phyloP scores from a whole-genome alignment of 2,797 vertebrate species.

The Cryptoprocta ferox region DNA sequence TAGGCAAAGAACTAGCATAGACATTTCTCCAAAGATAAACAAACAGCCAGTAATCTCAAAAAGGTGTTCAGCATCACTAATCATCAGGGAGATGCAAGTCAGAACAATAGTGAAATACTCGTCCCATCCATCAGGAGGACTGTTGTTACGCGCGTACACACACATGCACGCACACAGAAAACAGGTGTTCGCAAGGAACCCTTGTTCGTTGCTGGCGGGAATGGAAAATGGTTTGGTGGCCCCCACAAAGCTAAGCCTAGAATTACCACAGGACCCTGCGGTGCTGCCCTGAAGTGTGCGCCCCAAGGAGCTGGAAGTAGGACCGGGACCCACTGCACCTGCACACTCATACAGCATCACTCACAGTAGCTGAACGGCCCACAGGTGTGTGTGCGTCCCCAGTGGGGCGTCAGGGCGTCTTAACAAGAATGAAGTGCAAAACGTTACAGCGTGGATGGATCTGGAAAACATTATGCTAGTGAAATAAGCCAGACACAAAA shows the following conservation, averaged over 20 bases:
- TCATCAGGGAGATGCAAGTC: fast-evolving
- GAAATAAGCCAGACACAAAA: not conserved
- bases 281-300: fast-evolving
- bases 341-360: not conserved
- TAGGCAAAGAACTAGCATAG: not conserved
- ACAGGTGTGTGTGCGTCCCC: fast-evolving
- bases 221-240: not conserved
- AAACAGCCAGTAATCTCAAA: fast-evolving
- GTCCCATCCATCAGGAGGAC: too few relatives aligned
- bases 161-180: too few relatives aligned
- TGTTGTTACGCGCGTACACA: too few relatives aligned
- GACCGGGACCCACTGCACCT: fast-evolving
- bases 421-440: not conserved
- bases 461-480: not conserved
- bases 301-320: not conserved
- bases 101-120: not conserved
- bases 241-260: not conserved
- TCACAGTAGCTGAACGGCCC: too few relatives aligned
- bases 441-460: too few relatives aligned
- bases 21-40: not conserved
- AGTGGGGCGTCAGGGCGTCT: not conserved
- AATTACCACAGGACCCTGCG: fast-evolving
- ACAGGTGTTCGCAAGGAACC: not conserved
- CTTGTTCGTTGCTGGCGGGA: too few relatives aligned
- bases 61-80: fast-evolving